Evolutionary conservation across 1,140 invertebrate genomes (phyloP), one percentile per base, ranked within the genome.

Genomic region (Sweltsa coloradensis): DNA sequence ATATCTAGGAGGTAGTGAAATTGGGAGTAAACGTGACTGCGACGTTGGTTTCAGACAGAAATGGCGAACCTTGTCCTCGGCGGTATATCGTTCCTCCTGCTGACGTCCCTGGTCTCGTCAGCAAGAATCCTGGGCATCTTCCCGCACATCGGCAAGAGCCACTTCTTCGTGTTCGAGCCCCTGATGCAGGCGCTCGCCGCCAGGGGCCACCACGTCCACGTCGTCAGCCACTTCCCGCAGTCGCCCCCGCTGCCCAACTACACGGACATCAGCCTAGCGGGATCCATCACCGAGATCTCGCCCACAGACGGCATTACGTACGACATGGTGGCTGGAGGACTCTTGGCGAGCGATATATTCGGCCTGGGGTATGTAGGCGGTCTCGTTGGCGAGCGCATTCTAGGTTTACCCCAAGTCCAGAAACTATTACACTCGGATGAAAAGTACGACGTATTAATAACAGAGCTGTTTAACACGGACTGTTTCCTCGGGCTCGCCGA

Each of bases 141-240:
- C 41, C 65, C 67, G 0, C 60, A 70, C 3, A 57, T 59, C 0
- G 67, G 60, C 0, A 69, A 67, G 51, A 79, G 76, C 37, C 78
- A 79, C 52, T 74, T 68, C 41, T 64, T 71, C 39, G 64, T 76
- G 42, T 72, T 73, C 21, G 68, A 71, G 3, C 58, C 62, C 0
- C 44, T 79, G 39, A 65, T 73, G 54, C 70, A 70, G 48, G 73
- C 63, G 9, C 45, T 80, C 18, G 75, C 70, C 0, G 53, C 45
- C 11, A 63, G 61, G 24, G 76, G 75, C 5, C 76, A 80, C 50
- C 60, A 74, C 24, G 65, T 79, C 3, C 74, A 74, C 1, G 57
- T 78, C 0, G 55, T 75, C 0, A 74, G 69, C 41, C 54, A 68
- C 3, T 75, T 70, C 51, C 60, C 68, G 0, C 56, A 67, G 3